Base-by-base conservation (phyloP, 2,797 vertebrate species). In the Tinamus major region DNA sequence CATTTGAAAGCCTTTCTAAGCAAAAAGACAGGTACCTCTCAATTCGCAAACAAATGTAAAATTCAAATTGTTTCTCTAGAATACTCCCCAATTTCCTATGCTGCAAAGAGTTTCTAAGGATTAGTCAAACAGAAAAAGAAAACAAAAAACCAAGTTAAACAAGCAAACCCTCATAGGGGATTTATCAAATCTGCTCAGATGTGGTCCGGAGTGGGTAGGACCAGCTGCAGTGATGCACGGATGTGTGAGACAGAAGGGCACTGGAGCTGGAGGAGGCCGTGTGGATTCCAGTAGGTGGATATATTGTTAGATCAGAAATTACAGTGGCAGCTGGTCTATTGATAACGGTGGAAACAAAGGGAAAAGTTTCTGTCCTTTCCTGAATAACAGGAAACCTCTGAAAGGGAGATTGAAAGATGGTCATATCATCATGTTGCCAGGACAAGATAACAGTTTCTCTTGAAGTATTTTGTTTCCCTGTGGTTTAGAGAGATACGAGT, bases 391-490 rank as follows among this genome's bases (percentile, higher is more conserved):
- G 51, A 77, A 87, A 41, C 33, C 23, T 13, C 51, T 72, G 85
- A 83, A 90, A 87, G 44, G 49, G 37, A 72, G n/a, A 26, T 18
- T 48, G 37, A 65, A 84, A 77, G 42, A 70, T 39, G 68, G 56
- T 85, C 46, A 18, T 64, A 9, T 75, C 85, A 72, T 81, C 56
- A 21, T 33, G n/a, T 67, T 91, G 64, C 59, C 64, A 89, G 79
- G 59, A 87, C 42, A 85, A 87, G 69, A 70, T 37, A 89, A 55
- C 55, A 48, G 51, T 84, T 92, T 69, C 33, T 80, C 55, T 87
- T 79, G 29, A 51, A 76, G 63, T 59, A 78, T 78, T 92, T 87
- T 80, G 77, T 72, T 91, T 79, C 31, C 63, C 76, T 64, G 35
- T 42, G 69, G 79, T 86, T 93, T 63, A 58, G n/a, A 68, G 42